These are phyloP conservation scores for Lepilemur septentrionalis DNA, from an alignment of 2,797 vertebrate genomes.

Conservation along the genomic window DNA sequence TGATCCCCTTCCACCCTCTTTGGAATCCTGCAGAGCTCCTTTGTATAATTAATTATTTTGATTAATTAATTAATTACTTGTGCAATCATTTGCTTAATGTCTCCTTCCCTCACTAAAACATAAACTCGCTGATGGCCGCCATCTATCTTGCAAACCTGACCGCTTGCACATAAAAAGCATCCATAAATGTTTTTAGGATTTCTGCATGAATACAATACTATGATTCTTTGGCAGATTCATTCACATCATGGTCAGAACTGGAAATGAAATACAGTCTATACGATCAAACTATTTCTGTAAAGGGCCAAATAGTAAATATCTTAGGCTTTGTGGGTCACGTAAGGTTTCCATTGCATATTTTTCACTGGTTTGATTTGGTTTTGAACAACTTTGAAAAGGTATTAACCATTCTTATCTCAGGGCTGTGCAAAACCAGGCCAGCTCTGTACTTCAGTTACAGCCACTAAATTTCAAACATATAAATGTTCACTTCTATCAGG, in stretches of 20 bases:
- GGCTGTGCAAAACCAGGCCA: neutral
- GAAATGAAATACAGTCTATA: neutral
- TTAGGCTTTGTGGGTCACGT: neutral
- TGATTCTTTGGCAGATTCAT: neutral
- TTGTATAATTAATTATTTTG: neutral
- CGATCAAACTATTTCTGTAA: neutral
- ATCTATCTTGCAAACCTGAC: neutral
- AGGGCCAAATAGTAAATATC: neutral
- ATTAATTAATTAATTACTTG: neutral
- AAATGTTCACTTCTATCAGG: neutral
- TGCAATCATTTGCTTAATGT: neutral
- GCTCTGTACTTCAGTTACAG: neutral
- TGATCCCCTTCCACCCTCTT: neutral
- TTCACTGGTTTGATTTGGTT: neutral
- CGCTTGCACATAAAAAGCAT: neutral
- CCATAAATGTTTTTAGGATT: neutral
- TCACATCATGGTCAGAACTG: neutral
- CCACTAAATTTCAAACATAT: neutral
- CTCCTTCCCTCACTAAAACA: neutral
- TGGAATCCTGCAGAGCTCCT: neutral
- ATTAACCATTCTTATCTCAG: neutral
- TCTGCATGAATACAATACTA: neutral
- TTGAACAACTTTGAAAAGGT: neutral
- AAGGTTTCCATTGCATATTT: neutral
- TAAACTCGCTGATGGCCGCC: neutral